A percentile compares a stretch with the other conserved stretches of the same genome.
Conservation (phyloP, 2,797 vertebrate species). For the Aplochiton taeniatus region DNA sequence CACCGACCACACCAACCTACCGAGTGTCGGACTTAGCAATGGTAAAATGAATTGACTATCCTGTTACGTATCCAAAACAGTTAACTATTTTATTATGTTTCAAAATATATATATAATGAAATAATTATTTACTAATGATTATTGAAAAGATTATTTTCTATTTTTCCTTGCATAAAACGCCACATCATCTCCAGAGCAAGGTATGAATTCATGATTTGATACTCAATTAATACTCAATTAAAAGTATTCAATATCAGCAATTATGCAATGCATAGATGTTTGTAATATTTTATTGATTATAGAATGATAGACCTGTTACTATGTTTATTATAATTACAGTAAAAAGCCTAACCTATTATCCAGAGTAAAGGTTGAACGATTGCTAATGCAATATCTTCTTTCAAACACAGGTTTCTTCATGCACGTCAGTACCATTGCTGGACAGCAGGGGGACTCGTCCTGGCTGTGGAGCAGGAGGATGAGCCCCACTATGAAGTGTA, state of each 20-base stretch:
- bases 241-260: neutral
- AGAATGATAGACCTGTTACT: neutral
- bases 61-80: neutral
- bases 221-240: too few relatives aligned
- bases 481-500: conserved; percentile 72
- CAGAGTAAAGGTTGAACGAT: too few relatives aligned
- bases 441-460: conserved; percentile 45
- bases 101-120: neutral
- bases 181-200: neutral
- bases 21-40: neutral
- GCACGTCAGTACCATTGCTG: conserved; percentile 67
- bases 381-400: too few relatives aligned
- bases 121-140: neutral
- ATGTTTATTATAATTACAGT: too few relatives aligned
- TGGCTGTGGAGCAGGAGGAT: conserved; percentile 69
- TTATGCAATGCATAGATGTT: neutral
- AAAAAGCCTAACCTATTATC: too few relatives aligned
- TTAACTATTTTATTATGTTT: neutral
- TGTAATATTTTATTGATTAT: neutral
- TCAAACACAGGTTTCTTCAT: conserved; percentile 73
- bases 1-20: conserved; percentile 31
- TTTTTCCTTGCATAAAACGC: neutral
- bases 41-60: conserved; percentile 22
- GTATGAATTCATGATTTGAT: neutral
- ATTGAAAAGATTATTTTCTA: neutral